Evolutionary conservation across 2,797 vertebrate species (phyloP).

Genomic region (Myiotriccus ornatus): DNA sequence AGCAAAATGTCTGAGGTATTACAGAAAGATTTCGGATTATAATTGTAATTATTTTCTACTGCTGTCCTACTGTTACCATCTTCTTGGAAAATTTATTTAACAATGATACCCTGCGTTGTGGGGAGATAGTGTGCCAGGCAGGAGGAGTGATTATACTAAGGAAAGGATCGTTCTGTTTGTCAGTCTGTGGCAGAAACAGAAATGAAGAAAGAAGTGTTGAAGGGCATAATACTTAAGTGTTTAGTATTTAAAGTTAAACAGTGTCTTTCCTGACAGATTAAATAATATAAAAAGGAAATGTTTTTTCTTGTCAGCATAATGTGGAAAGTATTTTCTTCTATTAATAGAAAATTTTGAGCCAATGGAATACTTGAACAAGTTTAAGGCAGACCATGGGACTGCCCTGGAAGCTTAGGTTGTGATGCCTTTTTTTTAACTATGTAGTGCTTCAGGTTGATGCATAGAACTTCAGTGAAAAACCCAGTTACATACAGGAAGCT

Average conservation of each 20-base stretch:
- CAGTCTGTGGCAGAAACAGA: neutral
- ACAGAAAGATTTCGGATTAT: neutral
- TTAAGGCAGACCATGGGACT: neutral
- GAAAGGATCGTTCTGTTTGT: neutral
- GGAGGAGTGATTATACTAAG: neutral
- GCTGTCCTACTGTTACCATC: neutral
- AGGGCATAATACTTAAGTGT: neutral
- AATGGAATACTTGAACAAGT: neutral
- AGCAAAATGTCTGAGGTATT: neutral
- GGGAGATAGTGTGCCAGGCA: neutral
- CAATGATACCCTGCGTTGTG: neutral
- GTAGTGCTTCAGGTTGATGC: neutral
- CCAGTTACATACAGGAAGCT: neutral
- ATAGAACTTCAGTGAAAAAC: neutral
- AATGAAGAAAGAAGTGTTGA: neutral
- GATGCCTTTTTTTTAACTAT: neutral
- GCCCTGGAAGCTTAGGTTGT: neutral
- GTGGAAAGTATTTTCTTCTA: slow-evolving; percentile 55
- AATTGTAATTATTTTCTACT: neutral
- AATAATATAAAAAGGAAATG: slow-evolving; percentile 19
- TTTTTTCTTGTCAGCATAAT: slow-evolving; percentile 5
- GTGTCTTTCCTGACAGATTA: neutral
- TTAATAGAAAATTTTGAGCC: slow-evolving; percentile 25
- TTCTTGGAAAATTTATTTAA: neutral
- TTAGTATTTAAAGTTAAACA: neutral